Conservation (phyloP, 2,888 invertebrate species). For the Lasiommata megera region DNA sequence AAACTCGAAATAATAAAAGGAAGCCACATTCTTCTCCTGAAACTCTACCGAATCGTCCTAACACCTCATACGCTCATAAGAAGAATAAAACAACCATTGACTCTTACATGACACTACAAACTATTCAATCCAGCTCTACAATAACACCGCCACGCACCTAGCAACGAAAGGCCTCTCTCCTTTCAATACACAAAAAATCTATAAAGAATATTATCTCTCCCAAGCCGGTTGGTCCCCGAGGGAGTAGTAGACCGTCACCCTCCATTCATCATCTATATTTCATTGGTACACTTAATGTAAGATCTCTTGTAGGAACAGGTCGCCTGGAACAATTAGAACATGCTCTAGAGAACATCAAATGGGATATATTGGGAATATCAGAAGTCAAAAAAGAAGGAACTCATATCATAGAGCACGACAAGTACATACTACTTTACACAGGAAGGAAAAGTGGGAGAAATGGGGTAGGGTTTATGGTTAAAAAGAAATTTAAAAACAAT, state of each 20-base stretch:
- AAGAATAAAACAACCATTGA: no score
- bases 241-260: not conserved
- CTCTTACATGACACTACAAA: no score
- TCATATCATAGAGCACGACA: slow-evolving; percentile 24
- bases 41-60: no score
- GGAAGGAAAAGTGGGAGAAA: slow-evolving; percentile 13
- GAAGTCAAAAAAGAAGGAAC: slow-evolving; percentile 34
- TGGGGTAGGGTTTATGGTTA: slow-evolving; percentile 28
- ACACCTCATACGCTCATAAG: no score
- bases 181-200: no score
- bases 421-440: slow-evolving; percentile 25
- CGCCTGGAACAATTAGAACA: slow-evolving; percentile 21
- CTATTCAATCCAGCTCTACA: no score
- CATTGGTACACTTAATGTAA: no score
- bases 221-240: not conserved
- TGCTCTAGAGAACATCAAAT: slow-evolving; percentile 31
- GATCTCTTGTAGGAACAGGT: no score
- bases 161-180: no score
- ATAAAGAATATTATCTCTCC: not conserved
- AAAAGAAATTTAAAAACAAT: slow-evolving; percentile 15
- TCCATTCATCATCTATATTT: no score
- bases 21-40: not conserved
- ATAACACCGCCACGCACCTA: no score
- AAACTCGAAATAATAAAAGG: not conserved
- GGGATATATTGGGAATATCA: slow-evolving; percentile 33